phyloP scores from a whole-genome alignment of 2,797 vertebrate species.

The Sternotherus odoratus region DNA sequence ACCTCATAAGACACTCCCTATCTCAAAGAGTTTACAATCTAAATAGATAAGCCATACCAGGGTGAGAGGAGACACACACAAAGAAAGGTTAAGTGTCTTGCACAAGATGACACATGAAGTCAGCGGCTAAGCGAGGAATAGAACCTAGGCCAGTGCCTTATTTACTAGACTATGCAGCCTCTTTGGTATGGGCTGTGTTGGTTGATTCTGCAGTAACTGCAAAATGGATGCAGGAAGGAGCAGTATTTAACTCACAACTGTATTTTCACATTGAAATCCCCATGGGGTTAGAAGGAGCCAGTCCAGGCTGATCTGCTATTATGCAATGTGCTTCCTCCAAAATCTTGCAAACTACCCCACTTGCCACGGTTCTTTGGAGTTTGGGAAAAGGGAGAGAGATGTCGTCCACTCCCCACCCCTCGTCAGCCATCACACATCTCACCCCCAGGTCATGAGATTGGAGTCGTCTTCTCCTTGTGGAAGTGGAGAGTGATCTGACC shows the following conservation, averaged over 20 bases:
- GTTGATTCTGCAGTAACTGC: neutral
- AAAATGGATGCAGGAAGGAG: neutral
- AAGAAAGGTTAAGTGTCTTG: neutral
- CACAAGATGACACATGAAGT: neutral
- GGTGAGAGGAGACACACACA: neutral
- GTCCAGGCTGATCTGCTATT: neutral
- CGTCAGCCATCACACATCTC: accelerated
- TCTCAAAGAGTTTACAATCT: neutral
- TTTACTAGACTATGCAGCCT: neutral
- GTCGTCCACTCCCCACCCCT: neutral
- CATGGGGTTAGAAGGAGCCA: neutral
- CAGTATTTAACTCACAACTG: accelerated
- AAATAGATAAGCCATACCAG: neutral
- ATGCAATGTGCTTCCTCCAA: neutral
- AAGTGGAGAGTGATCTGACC: accelerated
- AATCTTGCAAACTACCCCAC: neutral
- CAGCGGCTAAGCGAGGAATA: neutral
- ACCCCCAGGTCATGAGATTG: neutral
- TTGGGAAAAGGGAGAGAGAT: neutral
- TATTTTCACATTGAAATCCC: neutral
- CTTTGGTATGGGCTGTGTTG: neutral
- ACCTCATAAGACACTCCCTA: neutral
- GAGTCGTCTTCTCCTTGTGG: neutral
- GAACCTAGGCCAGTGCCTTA: neutral
- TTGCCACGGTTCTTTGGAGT: neutral